Percentiles rank a stretch among this genome's conserved stretches.
phyloP scores from a whole-genome alignment of 2,113 vertebrate genomes.

The Chaetodon auriga region DNA sequence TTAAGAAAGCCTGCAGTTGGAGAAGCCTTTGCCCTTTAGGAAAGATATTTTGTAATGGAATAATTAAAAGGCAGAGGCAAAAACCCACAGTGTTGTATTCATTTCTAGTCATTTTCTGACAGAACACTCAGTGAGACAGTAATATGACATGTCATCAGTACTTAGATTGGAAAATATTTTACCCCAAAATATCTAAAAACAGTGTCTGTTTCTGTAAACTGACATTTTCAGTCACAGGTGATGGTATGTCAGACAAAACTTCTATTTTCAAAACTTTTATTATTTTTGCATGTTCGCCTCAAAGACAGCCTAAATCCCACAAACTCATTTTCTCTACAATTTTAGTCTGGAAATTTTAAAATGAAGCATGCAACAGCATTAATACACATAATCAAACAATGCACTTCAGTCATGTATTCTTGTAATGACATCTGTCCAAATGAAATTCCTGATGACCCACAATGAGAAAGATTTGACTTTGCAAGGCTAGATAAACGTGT shows the following conservation, averaged over 20 bases:
- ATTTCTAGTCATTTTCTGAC: slow-evolving; percentile 31
- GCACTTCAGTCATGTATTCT: neutral
- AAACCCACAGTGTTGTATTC: slow-evolving; percentile 14
- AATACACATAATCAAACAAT: slow-evolving; percentile 28
- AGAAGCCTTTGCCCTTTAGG: slow-evolving; percentile 27
- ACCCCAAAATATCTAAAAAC: neutral
- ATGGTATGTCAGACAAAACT: neutral
- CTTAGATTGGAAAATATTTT: neutral
- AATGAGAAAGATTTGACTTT: neutral
- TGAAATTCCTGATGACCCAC: neutral
- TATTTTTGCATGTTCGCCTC: neutral
- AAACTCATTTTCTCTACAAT: neutral
- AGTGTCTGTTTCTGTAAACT: neutral
- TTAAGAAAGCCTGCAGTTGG: slow-evolving; percentile 47
- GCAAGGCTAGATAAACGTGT: neutral
- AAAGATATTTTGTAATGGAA: slow-evolving; percentile 23
- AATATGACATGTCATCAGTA: neutral
- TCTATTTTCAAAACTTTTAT: neutral
- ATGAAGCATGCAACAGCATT: slow-evolving; percentile 38
- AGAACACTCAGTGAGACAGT: slow-evolving; percentile 8
- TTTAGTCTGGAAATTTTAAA: neutral
- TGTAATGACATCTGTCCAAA: neutral
- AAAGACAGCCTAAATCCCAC: neutral
- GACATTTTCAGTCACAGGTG: neutral
- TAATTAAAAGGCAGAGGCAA: slow-evolving; percentile 8